Base-by-base conservation (phyloP, 2,888 invertebrate genomes). In the Synanthedon myopaeformis region DNA sequence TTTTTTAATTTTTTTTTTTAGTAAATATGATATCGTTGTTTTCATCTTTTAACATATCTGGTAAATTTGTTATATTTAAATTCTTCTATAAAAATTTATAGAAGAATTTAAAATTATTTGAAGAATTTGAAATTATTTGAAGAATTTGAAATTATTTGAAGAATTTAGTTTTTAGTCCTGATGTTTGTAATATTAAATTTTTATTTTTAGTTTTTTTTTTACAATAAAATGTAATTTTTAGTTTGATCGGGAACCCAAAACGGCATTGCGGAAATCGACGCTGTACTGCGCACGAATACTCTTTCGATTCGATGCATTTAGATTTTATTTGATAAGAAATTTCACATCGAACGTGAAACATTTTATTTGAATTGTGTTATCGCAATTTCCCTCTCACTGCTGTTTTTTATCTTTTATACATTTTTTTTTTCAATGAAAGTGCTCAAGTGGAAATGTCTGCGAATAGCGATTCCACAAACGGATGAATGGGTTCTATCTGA, bases 281-380 rank as follows among this genome's bases (percentile, higher is more conserved):
- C 51, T 61, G 61, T 61, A 62, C 60, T 42, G 51, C 52, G 49
- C 54, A 57, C 53, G 54, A 53, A 57, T 56, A 54, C 55, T 53
- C 53, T 49, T 58, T 52, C 64, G 57, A 63, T 56, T 61, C 60
- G 60, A 41, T 58, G 63, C 64, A 61, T 60, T 51, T 57, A 57
- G 61, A 62, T 62, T 56, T 62, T 57, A 62, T 65, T 60, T 62
- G 62, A 66, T 67, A 63, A 69, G 56, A 63, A 64, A 45, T 61
- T 67, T 67, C 63, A 66, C 66, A 69, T 59, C 59, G 53, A 45
- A 12, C 45, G 11, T 14, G 52, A 52, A 52, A 49, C 41, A 35
- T 52, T 51, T 17, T 45, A 42, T n/a, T 45, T 45, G 52, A 42
- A 42, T 42, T 52, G 52, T 51, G 14, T n/a, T 41, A 35, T 51